phyloP scores from a whole-genome alignment of 2,113 vertebrate species.

The Natator depressus region DNA sequence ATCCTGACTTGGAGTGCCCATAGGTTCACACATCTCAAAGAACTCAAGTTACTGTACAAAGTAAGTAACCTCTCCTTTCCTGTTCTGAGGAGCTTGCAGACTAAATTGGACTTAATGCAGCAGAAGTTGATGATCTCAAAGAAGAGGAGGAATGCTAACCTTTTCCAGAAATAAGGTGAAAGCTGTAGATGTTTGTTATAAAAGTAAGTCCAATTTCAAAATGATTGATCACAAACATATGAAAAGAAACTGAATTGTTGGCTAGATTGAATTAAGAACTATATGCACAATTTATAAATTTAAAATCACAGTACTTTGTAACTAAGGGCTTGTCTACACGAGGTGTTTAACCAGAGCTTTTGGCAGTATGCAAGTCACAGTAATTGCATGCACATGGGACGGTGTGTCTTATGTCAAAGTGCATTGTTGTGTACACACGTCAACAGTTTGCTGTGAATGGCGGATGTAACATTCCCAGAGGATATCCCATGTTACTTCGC shows the following conservation, averaged over 20 bases:
- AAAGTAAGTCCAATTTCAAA: not conserved
- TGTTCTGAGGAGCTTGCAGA: not conserved
- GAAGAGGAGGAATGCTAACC: not conserved
- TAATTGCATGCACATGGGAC: not conserved
- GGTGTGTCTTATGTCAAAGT: not conserved
- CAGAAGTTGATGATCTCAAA: slow-evolving; percentile 13
- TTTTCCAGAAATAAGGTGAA: not conserved
- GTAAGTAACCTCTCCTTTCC: not conserved
- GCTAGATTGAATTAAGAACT: not conserved
- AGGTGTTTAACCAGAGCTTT: not conserved
- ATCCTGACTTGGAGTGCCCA: too few species aligned
- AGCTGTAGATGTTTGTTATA: not conserved
- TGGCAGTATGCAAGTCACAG: not conserved
- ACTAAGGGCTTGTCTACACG: not conserved
- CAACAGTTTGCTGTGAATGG: too few species aligned
- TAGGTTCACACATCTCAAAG: too few species aligned
- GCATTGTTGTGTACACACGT: not conserved
- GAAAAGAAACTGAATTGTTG: not conserved
- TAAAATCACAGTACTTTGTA: not conserved
- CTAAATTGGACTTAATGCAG: not conserved
- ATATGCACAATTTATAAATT: not conserved
- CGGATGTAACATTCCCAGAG: too few species aligned
- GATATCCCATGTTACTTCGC: too few species aligned
- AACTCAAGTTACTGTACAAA: too few species aligned
- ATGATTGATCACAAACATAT: not conserved